These are phyloP conservation scores for Aphrophora alni DNA, from an alignment of 2,888 invertebrate species.

Conservation along the genomic window DNA sequence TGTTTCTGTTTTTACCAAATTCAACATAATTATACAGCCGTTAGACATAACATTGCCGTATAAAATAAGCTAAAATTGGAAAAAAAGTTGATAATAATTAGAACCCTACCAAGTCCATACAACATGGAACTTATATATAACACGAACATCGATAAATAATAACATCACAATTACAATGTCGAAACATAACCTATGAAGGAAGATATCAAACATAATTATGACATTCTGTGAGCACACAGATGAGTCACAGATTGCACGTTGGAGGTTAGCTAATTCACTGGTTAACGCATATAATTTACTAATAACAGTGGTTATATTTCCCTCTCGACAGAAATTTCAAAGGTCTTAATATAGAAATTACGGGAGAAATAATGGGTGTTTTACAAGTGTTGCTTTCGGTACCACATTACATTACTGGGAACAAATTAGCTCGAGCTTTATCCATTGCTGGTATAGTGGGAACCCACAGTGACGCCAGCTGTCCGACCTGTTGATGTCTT, in stretches of 20 bases:
- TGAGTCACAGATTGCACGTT: background rate
- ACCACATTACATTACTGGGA: background rate
- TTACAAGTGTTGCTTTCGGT: background rate
- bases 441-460: background rate
- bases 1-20: too few relatives aligned
- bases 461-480: background rate
- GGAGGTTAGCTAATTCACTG: background rate
- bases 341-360: background rate
- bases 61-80: too few relatives aligned
- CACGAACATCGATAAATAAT: too few relatives aligned
- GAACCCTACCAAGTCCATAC: too few relatives aligned
- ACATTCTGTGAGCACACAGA: background rate
- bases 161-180: too few relatives aligned
- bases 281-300: conserved; percentile 4
- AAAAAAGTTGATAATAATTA: too few relatives aligned
- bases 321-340: background rate
- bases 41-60: too few relatives aligned
- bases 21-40: too few relatives aligned
- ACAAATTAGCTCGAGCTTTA: conserved; percentile 5
- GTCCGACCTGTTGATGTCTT: conserved; percentile 6
- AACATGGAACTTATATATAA: too few relatives aligned
- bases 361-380: background rate
- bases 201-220: background rate
- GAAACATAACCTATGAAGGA: too few relatives aligned
- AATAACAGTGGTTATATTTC: background rate